Evolutionary conservation across 2,113 vertebrate genomes (phyloP), one percentile per base, ranked within the genome.

Genomic region (Marmota monax): DNA sequence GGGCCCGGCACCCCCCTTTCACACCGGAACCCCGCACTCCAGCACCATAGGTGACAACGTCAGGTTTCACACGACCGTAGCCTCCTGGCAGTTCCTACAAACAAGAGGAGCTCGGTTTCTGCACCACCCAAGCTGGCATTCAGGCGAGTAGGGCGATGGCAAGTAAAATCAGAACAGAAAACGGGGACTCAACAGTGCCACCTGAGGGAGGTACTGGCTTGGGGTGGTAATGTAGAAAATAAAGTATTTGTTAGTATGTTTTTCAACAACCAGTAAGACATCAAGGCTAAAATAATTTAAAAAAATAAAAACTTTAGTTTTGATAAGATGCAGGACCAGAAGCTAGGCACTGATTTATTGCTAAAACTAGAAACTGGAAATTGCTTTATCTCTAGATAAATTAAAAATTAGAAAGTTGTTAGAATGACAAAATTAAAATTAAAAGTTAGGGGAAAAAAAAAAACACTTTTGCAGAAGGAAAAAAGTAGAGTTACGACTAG

Each of bases 1-100:
- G 99, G 1, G 99, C 99, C 77, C 99, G 99, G 83, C 99, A 99
- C 2, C 99, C 99, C 27, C 99, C 99, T 95, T 99, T 99, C 99
- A 99, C 99, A 2, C 99, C 99, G 0, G 99, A 99, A 10, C 99
- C 99, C 45, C 99, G 98, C 73, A 99, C 99, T 2, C 99, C 99
- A 12, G 99, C 99, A 45, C 99, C 99, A 0, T 99, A 99, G 13
- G 99, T 99, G 84, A 99, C 99, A 6, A 99, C 99, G 76, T 99
- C 99, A 4, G 99, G 99, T 96, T 99, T 99, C 98, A 99, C 98
- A 67, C 99, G 98, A 86, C 99, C 99, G 0, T 99, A 99, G 42
- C 99, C 99, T 34, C 99, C 99, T 0, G 99, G 99, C 53, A 99
- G 98, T 96, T 99, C 99, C 99, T 99, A 97, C 1, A 27, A 92